These are phyloP conservation scores for Siderastrea radians DNA, from an alignment of 92 coral and sea anemone species.

Conservation along the genomic window DNA sequence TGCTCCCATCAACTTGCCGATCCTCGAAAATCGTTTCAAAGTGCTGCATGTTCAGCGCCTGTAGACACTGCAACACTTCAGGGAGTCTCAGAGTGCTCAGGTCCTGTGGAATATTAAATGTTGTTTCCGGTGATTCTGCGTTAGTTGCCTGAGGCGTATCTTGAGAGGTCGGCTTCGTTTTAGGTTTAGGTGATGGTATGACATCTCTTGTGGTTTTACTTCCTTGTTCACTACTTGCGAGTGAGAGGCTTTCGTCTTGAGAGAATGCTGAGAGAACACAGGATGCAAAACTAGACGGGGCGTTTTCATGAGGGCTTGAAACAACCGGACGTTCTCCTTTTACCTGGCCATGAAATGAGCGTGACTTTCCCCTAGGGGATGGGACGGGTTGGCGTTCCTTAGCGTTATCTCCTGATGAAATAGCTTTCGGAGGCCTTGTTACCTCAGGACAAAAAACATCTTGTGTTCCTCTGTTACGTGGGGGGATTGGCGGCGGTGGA, in stretches of 20 bases:
- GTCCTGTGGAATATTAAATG: slow-evolving; percentile 58
- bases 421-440: background rate
- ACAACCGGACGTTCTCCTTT: background rate
- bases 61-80: slow-evolving; percentile 59
- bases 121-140: background rate
- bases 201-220: no score
- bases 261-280: background rate
- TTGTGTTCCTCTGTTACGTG: background rate
- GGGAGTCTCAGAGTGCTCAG: slow-evolving; percentile 45
- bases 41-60: slow-evolving; percentile 41
- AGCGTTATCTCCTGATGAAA: background rate
- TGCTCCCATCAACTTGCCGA: slow-evolving; percentile 68
- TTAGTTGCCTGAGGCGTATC: background rate
- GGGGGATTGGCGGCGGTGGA: slow-evolving; percentile 8
- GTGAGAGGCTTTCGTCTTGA: background rate
- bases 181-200: background rate
- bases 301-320: background rate
- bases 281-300: background rate
- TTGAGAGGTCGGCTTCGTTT: no score
- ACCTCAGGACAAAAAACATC: background rate
- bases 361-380: background rate
- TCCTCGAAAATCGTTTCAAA: slow-evolving; percentile 49
- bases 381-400: background rate
- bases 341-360: slow-evolving; percentile 8
- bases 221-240: no score